Evolutionary conservation across 1,140 invertebrate genomes (phyloP), one percentile per base, ranked within the genome.

Genomic region (Euwallacea similis): DNA sequence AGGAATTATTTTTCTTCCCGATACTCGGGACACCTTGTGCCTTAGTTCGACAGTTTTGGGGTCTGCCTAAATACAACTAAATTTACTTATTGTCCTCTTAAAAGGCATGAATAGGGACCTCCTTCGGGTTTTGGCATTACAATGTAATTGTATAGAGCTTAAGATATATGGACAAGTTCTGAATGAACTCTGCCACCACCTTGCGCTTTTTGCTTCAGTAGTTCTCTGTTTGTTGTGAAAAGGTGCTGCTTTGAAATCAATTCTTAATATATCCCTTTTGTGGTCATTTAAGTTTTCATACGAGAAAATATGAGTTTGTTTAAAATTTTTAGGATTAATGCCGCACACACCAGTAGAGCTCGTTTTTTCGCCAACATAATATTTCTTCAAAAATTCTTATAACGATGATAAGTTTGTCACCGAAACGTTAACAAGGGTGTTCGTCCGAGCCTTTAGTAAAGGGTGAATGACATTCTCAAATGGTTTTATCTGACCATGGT

Each of bases 41-140:
- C 15, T 42, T 43, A 58, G 41, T 58, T 44, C 33, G 64, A 56
- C 64, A 66, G 64, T 47, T 66, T 66, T 41, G 64, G 64, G 54
- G 42, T 53, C 13, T 43, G 47, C 54, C 64, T 66, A 66, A 66
- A 66, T 58, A 58, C 64, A 66, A 66, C 64, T 66, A 66, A 66
- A 66, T 66, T 66, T 66, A 66, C 41, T 8, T 43, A 66, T 66
- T 66, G 64, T 66, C 13, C 54, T 33, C 13, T 66, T 16, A 42
- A 13, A 56, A 55, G 55, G 15, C 41, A 43, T 56, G 64, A 66
- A 66, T 56, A 46, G 53, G 15, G 42, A 56, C 64, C 41, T 44
- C 47, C 53, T 10, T 56, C 16, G 53, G 64, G 64, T 55, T 53
- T 54, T 41, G 42, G 64, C 41, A 66, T 66, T 66, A 66, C 53